These are phyloP conservation scores for Thymelicus lineola DNA, from an alignment of 2,888 invertebrate genomes.

Conservation along the genomic window DNA sequence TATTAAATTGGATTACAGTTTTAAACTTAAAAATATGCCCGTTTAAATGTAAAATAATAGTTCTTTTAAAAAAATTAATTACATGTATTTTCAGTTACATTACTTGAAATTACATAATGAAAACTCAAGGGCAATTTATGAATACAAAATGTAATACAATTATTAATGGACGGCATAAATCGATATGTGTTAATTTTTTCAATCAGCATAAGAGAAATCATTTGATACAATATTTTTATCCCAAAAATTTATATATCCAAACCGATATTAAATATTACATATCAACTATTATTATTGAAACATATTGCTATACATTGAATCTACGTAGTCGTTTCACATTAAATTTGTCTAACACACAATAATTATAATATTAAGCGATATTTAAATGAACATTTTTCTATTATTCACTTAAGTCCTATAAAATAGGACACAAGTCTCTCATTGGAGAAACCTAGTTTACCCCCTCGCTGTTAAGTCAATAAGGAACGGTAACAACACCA, in stretches of 20 bases:
- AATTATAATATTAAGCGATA: slow-evolving; percentile 40
- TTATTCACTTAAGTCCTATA: slow-evolving; percentile 1
- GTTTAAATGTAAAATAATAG: not conserved
- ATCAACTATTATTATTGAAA: slow-evolving; percentile 57
- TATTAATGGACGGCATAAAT: slow-evolving; percentile 19
- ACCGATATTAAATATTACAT: slow-evolving; percentile 66
- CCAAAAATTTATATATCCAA: slow-evolving; percentile 53
- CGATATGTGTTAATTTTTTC: slow-evolving; percentile 6
- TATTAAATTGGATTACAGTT: not conserved
- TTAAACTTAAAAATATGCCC: not conserved
- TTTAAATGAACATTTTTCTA: slow-evolving; percentile 12
- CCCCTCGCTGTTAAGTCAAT: not conserved
- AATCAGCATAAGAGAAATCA: no score
- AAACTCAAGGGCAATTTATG: not conserved
- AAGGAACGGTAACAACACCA: slow-evolving; percentile 19
- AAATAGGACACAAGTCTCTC: slow-evolving; percentile 6
- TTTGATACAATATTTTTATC: no score
- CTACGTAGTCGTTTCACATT: slow-evolving; percentile 59
- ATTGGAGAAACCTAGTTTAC: not conserved
- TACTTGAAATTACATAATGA: not conserved
- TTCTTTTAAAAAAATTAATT: no score
- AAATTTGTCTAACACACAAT: slow-evolving; percentile 50
- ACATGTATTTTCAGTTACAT: no score
- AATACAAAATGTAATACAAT: not conserved
- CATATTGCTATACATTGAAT: slow-evolving; percentile 75